Percentiles rank a stretch among this genome's conserved stretches.
Conservation (phyloP, 1,140 invertebrate genomes). For the Oncopodura yosiiana region DNA sequence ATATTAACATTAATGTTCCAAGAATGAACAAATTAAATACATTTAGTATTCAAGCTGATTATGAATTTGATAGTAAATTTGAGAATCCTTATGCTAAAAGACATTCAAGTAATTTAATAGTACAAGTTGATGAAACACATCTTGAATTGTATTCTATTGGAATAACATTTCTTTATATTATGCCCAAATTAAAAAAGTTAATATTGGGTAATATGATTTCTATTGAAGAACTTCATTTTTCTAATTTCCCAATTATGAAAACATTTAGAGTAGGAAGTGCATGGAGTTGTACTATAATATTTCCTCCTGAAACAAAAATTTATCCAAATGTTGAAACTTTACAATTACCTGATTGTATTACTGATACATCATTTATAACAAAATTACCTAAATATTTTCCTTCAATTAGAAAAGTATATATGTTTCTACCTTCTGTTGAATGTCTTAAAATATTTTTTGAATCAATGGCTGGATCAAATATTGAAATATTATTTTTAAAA, state of each 20-base stretch:
- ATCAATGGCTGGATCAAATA: conserved; percentile 4
- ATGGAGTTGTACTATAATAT: conserved; percentile 19
- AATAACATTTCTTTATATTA: too few species aligned
- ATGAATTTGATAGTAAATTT: conserved; percentile 13
- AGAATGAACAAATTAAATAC: neutral
- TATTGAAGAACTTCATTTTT: conserved; percentile 21
- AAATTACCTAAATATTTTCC: conserved; percentile 20
- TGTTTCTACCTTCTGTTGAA: conserved; percentile 18
- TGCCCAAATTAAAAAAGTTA: conserved; percentile 1
- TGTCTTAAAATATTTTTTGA: conserved; percentile 21
- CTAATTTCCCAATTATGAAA: conserved; percentile 5
- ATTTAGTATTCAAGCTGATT: conserved; percentile 9
- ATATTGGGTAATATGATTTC: conserved; percentile 24
- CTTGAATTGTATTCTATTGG: too few species aligned
- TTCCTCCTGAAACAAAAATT: neutral
- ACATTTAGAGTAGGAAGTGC: conserved; percentile 17
- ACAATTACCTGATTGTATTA: conserved; percentile 25
- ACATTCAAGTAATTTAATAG: too few species aligned
- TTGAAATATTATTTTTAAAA: conserved; percentile 23
- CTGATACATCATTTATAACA: conserved; percentile 13
- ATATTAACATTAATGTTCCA: conserved; percentile 5
- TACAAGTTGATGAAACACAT: too few species aligned
- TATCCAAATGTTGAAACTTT: conserved; percentile 6
- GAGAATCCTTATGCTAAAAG: neutral
- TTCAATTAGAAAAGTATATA: conserved; percentile 9